These are phyloP conservation scores for Hyla sarda DNA, from an alignment of 2,113 vertebrate genomes.

Conservation along the genomic window DNA sequence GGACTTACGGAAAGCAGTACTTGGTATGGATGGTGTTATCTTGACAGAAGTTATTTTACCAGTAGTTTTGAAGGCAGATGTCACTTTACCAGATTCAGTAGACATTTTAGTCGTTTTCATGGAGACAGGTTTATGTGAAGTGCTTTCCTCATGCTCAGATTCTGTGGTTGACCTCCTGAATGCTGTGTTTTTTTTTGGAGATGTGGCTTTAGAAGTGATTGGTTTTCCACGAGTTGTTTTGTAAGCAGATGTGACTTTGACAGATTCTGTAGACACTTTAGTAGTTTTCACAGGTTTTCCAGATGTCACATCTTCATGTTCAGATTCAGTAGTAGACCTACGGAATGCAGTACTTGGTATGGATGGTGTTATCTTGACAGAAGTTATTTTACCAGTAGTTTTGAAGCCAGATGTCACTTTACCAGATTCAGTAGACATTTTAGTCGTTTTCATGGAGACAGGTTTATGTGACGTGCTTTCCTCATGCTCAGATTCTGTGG, in stretches of 20 bases:
- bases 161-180: neutral
- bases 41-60: neutral
- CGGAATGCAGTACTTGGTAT: neutral
- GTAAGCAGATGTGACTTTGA: neutral
- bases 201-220: neutral
- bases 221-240: neutral
- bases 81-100: constrained; percentile 24
- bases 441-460: neutral
- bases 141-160: neutral
- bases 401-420: constrained; percentile 7
- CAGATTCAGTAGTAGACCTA: neutral
- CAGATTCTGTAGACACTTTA: neutral
- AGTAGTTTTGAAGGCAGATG: neutral
- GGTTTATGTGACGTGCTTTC: neutral
- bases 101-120: constrained; percentile 23
- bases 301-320: neutral
- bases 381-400: neutral
- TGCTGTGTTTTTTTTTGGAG: neutral
- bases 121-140: neutral
- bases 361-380: neutral
- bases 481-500: neutral
- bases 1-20: neutral
- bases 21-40: neutral
- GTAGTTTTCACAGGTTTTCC: neutral
- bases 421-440: neutral